These are phyloP conservation scores for Zaprionus kolodkinae DNA, from an alignment of 1,140 invertebrate species.

Conservation along the genomic window DNA sequence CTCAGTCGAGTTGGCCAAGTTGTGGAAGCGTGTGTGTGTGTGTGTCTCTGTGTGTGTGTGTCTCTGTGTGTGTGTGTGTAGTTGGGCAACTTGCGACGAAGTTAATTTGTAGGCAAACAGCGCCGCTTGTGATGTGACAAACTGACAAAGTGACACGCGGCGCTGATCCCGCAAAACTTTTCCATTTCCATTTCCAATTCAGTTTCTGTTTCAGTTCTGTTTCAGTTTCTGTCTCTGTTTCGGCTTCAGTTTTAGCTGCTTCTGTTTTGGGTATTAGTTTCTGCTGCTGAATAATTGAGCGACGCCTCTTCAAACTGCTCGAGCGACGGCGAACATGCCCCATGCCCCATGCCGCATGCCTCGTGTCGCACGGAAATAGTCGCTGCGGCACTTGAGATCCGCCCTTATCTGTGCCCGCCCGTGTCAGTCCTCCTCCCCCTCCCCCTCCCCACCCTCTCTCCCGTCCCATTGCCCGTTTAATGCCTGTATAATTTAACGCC, in stretches of 20 bases:
- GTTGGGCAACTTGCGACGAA: constrained; percentile 42
- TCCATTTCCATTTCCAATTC: constrained; percentile 15
- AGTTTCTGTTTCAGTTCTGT: constrained; percentile 4
- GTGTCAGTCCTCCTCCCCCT: background rate
- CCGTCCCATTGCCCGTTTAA: constrained; percentile 62
- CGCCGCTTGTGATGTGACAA: constrained; percentile 31
- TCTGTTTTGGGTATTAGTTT: constrained; percentile 41
- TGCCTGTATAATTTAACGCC: constrained; percentile 84
- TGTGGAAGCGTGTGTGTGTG: background rate
- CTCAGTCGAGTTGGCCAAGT: background rate
- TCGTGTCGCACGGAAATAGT: constrained; percentile 8
- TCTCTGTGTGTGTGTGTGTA: background rate
- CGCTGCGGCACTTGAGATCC: constrained; percentile 24
- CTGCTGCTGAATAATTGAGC: constrained; percentile 71
- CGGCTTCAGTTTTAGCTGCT: constrained; percentile 13
- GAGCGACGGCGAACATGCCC: too few relatives aligned
- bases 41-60: background rate
- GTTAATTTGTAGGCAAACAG: constrained; percentile 46
- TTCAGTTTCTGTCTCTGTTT: constrained; percentile 16
- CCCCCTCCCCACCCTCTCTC: background rate
- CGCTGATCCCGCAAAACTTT: constrained; percentile 32
- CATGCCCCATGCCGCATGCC: too few relatives aligned
- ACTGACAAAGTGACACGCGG: constrained; percentile 68
- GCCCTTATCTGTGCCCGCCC: constrained; percentile 29
- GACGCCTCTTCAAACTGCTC: constrained; percentile 21